phyloP scores from a whole-genome alignment of 1,140 invertebrate genomes.

The Cryptotermes secundus region DNA sequence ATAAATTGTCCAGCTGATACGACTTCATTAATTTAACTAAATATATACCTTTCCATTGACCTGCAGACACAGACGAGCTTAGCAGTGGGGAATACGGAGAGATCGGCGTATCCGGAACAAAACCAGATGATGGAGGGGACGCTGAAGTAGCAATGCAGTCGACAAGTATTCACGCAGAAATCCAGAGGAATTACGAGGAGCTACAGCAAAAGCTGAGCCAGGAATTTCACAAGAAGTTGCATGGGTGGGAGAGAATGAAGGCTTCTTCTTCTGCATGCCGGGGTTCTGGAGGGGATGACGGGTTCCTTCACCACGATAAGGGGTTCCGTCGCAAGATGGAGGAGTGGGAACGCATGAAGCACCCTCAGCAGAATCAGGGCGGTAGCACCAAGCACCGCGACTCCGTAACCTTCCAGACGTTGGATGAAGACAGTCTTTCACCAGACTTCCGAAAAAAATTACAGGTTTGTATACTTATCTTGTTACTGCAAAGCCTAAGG shows the following conservation, averaged over 20 bases:
- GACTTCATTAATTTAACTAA: no score
- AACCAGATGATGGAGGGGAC: background rate
- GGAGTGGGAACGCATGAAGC: constrained; percentile 47
- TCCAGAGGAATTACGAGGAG: constrained; percentile 60
- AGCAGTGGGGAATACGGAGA: constrained; percentile 38
- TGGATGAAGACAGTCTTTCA: constrained; percentile 65
- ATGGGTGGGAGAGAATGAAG: constrained; percentile 68
- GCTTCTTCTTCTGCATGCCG: constrained; percentile 27
- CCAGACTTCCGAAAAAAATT: constrained; percentile 79
- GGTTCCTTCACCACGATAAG: constrained; percentile 36
- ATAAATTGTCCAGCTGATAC: no score
- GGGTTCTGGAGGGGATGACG: background rate
- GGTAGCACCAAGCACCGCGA: constrained; percentile 5
- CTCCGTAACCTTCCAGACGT: constrained; percentile 39
- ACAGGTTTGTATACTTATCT: constrained; percentile 47
- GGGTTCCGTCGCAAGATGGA: constrained; percentile 51
- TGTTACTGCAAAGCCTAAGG: no score
- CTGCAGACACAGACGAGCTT: constrained; percentile 36
- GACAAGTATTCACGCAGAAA: constrained; percentile 50
- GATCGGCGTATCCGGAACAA: background rate
- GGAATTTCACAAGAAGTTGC: constrained; percentile 69
- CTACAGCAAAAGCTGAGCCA: constrained; percentile 66
- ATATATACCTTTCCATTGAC: no score
- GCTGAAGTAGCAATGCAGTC: constrained; percentile 29
- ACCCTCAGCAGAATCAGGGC: constrained; percentile 34